A percentile compares a stretch with the other conserved stretches of the same genome.
Evolutionary conservation across 2,888 invertebrate species (phyloP).

Genomic region (Drosophila melanocephala): DNA sequence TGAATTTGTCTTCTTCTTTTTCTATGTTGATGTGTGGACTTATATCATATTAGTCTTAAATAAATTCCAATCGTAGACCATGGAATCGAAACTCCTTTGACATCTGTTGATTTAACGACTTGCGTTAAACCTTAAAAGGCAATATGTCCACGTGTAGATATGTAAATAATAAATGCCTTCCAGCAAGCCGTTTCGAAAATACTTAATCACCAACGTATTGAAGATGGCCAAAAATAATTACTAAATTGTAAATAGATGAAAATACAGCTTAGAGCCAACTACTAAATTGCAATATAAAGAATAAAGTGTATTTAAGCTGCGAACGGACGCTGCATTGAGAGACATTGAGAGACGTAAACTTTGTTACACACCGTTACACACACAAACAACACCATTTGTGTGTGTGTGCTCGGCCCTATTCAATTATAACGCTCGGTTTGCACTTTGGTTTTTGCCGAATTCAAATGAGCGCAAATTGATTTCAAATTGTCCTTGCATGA

Average conservation of each 20-base stretch:
- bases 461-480: constrained; percentile 72
- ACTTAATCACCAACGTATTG: background rate
- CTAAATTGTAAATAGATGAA: background rate
- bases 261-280: background rate
- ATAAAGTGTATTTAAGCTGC: background rate
- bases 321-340: background rate
- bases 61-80: background rate
- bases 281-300: background rate
- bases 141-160: background rate
- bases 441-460: constrained; percentile 61
- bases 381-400: background rate
- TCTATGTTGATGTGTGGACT: background rate
- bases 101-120: background rate
- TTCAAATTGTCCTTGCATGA: constrained; percentile 61
- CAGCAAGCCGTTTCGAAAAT: background rate
- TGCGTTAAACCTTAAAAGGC: background rate
- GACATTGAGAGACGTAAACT: background rate
- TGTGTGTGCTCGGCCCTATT: constrained; percentile 52
- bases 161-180: background rate
- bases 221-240: background rate
- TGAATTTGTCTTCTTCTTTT: background rate
- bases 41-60: background rate
- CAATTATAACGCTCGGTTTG: constrained; percentile 76
- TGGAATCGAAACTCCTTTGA: background rate
- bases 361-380: constrained; percentile 20